phyloP scores from a whole-genome alignment of 2,797 vertebrate species.

The Columba guinea region DNA sequence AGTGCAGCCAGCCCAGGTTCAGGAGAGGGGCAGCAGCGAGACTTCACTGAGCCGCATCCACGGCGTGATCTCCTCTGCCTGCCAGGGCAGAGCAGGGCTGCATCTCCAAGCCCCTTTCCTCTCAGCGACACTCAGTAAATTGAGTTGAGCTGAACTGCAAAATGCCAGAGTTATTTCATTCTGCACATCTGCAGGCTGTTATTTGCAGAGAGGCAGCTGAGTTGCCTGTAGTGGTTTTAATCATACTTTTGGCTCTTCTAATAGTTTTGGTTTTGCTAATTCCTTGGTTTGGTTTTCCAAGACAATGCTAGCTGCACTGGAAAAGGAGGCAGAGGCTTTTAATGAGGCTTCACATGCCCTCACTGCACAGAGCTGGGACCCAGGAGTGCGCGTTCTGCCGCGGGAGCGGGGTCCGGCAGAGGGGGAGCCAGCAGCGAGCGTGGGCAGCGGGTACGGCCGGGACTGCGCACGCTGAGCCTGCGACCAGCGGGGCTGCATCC shows the following conservation, averaged over 20 bases:
- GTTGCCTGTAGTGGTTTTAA: not conserved
- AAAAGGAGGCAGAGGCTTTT: not conserved
- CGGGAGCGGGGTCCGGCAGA: not conserved
- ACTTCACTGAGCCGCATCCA: not conserved
- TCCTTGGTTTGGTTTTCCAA: not conserved
- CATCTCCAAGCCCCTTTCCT: rapidly evolving
- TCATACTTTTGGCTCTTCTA: not conserved
- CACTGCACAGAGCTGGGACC: not conserved
- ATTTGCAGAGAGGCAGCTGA: not conserved
- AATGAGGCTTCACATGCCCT: not conserved
- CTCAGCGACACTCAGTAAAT: rapidly evolving
- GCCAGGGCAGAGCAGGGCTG: not conserved
- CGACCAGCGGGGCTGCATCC: not conserved
- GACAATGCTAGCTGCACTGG: not conserved
- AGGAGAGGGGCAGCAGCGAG: not conserved
- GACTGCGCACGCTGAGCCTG: not conserved
- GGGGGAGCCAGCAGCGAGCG: rapidly evolving
- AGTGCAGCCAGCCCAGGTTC: rapidly evolving
- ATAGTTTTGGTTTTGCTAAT: not conserved
- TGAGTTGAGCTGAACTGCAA: not conserved
- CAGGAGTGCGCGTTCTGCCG: not conserved
- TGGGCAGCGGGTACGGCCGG: not conserved
- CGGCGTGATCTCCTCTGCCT: not conserved
- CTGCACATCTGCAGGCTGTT: not conserved
- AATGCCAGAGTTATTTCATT: not conserved